Conservation (phyloP, 2,888 invertebrate genomes). For the Drosophila heteroneura region DNA sequence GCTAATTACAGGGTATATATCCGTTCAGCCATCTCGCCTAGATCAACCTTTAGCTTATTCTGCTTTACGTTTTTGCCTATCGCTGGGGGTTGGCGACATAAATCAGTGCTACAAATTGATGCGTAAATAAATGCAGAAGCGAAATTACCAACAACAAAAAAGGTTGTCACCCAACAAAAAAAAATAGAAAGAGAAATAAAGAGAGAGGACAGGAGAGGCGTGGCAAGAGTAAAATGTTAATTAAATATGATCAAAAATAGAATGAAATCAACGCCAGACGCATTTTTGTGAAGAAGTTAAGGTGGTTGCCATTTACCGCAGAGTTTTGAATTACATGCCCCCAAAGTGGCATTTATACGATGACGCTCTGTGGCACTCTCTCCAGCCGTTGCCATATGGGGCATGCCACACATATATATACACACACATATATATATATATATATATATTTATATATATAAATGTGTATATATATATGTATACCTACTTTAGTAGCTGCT, state of each 20-base stretch:
- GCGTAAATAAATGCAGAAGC: constrained; percentile 70
- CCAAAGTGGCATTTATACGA: constrained; percentile 38
- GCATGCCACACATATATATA: constrained; percentile 21
- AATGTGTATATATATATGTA: constrained; percentile 20
- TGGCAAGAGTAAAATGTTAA: constrained; percentile 59
- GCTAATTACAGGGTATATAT: background rate
- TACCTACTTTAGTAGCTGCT: constrained; percentile 52
- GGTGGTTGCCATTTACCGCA: constrained; percentile 53
- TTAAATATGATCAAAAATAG: constrained; percentile 75
- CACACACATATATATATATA: background rate
- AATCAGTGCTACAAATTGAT: constrained; percentile 77
- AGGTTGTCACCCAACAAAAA: constrained; percentile 42
- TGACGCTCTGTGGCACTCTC: background rate
- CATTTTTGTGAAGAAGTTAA: constrained; percentile 21
- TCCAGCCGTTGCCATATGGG: constrained; percentile 53
- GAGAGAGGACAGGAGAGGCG: background rate
- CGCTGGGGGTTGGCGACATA: constrained; percentile 62
- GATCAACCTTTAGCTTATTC: background rate
- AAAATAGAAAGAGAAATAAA: constrained; percentile 12
- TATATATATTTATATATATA: constrained; percentile 27
- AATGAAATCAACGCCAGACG: constrained; percentile 40
- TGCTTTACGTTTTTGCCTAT: constrained; percentile 20
- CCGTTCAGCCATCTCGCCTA: background rate
- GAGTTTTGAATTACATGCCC: constrained; percentile 52
- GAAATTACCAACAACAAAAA: constrained; percentile 40